A percentile compares a stretch with the other conserved stretches of the same genome.
Conservation (phyloP, 2,888 invertebrate genomes). For the Syrista parreyssii region DNA sequence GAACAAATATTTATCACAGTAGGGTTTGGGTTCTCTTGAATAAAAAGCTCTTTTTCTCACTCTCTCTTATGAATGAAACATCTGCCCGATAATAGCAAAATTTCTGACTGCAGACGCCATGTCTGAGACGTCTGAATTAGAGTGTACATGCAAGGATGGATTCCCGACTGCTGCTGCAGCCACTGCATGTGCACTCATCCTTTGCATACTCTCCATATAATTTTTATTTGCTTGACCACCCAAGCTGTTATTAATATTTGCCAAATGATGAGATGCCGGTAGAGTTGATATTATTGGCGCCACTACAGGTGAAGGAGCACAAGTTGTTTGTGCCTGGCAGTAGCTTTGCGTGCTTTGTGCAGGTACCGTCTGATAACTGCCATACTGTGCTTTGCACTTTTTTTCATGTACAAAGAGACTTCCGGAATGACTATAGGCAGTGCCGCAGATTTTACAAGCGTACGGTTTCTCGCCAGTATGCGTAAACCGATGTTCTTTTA, state of each 20-base stretch:
- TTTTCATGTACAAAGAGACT: slow-evolving; percentile 60
- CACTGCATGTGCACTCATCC: slow-evolving; percentile 27
- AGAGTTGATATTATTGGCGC: slow-evolving; percentile 39
- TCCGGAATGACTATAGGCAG: slow-evolving; percentile 59
- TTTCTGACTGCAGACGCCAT: slow-evolving; percentile 38
- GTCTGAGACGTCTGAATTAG: slow-evolving; percentile 35
- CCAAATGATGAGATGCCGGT: slow-evolving; percentile 33
- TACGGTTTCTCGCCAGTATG: slow-evolving; percentile 60
- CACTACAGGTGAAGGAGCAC: slow-evolving; percentile 16
- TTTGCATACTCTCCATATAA: slow-evolving; percentile 35
- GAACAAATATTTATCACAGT: slow-evolving; percentile 42
- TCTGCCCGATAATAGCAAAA: slow-evolving; percentile 48
- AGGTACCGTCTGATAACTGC: slow-evolving; percentile 26
- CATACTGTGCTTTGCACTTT: slow-evolving; percentile 40
- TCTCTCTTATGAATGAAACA: slow-evolving; percentile 43
- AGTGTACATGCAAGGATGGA: slow-evolving; percentile 33
- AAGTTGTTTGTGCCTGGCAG: slow-evolving; percentile 19
- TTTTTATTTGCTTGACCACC: slow-evolving; percentile 31
- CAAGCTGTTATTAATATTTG: slow-evolving; percentile 26
- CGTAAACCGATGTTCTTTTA: slow-evolving; percentile 57
- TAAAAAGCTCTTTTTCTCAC: neutral
- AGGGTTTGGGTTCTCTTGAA: slow-evolving; percentile 21
- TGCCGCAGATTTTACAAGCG: slow-evolving; percentile 58
- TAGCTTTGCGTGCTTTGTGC: slow-evolving; percentile 33
- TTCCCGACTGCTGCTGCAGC: slow-evolving; percentile 20